Conservation (phyloP, 2,113 vertebrate species). For the Osmerus eperlanus region DNA sequence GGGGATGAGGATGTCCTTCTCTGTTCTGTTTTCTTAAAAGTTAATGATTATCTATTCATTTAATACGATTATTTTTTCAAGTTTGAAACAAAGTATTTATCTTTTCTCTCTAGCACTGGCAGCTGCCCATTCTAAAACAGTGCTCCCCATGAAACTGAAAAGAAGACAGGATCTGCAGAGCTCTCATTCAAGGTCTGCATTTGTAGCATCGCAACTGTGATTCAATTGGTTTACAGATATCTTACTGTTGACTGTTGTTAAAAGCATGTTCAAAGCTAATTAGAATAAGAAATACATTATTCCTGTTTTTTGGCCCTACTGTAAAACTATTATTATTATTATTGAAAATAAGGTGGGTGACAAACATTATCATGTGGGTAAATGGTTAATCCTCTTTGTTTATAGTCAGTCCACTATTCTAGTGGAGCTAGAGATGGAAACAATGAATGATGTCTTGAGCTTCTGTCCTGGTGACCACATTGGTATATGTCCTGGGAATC, state of each 20-base stretch:
- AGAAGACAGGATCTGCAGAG: conserved; percentile 77
- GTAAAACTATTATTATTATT: too few relatives aligned
- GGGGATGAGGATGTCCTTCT: too few relatives aligned
- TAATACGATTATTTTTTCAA: too few relatives aligned
- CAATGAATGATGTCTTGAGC: conserved; percentile 38
- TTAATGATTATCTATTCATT: background rate
- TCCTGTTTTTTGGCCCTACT: too few relatives aligned
- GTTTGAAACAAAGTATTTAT: background rate
- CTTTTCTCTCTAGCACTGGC: conserved; percentile 65
- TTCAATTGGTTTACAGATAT: too few relatives aligned
- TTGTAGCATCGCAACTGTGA: too few relatives aligned
- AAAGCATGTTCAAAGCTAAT: too few relatives aligned
- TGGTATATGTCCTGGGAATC: conserved; percentile 77
- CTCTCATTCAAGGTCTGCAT: conserved; percentile 71
- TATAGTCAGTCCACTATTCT: conserved; percentile 75
- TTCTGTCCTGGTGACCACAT: conserved; percentile 81
- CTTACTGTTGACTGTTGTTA: too few relatives aligned
- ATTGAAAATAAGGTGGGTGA: too few relatives aligned
- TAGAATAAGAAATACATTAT: too few relatives aligned
- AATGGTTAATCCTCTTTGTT: background rate
- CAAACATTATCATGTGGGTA: background rate
- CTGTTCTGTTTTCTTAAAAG: background rate
- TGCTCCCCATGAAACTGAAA: conserved; percentile 77
- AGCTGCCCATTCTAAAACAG: conserved; percentile 69
- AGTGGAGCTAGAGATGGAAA: conserved; percentile 72